Conservation (phyloP, 2,888 invertebrate species). For the Crioceris asparagi region DNA sequence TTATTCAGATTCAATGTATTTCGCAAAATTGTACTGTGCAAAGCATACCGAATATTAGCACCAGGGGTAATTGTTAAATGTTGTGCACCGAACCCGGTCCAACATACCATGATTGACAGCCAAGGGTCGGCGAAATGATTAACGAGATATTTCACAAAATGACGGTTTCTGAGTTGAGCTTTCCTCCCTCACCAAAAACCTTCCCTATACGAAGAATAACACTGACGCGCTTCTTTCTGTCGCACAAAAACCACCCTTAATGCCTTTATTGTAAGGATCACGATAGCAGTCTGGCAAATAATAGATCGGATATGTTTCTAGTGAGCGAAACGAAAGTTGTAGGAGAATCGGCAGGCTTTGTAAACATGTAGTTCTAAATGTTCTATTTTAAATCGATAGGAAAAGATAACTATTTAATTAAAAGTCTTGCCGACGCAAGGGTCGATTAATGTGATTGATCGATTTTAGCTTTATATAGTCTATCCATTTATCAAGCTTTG, state of each 20-base stretch:
- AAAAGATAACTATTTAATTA: background rate
- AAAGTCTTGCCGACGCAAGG: too few species aligned
- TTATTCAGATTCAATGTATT: too few species aligned
- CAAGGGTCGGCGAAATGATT: conserved; percentile 37
- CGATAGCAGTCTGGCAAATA: too few species aligned
- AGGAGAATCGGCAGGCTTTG: conserved; percentile 11
- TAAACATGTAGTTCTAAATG: conserved; percentile 13
- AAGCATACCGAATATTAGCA: too few species aligned
- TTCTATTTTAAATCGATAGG: conserved; percentile 2
- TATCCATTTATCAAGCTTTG: too few species aligned
- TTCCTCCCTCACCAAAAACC: conserved; percentile 18
- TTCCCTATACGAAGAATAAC: conserved; percentile 11
- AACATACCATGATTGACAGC: conserved; percentile 38
- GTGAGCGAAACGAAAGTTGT: too few species aligned
- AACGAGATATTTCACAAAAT: conserved; percentile 39
- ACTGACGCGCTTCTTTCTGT: conserved; percentile 1
- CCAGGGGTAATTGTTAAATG: conserved; percentile 25
- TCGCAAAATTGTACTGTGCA: too few species aligned
- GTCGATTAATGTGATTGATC: too few species aligned
- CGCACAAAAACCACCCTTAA: background rate
- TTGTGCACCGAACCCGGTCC: conserved; percentile 26
- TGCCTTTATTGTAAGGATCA: conserved; percentile 2
- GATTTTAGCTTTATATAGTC: too few species aligned
- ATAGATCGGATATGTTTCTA: too few species aligned
- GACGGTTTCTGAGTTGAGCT: conserved; percentile 36